These are phyloP conservation scores for Bathynomus jamesi DNA, from an alignment of 1,140 invertebrate species.

Conservation along the genomic window DNA sequence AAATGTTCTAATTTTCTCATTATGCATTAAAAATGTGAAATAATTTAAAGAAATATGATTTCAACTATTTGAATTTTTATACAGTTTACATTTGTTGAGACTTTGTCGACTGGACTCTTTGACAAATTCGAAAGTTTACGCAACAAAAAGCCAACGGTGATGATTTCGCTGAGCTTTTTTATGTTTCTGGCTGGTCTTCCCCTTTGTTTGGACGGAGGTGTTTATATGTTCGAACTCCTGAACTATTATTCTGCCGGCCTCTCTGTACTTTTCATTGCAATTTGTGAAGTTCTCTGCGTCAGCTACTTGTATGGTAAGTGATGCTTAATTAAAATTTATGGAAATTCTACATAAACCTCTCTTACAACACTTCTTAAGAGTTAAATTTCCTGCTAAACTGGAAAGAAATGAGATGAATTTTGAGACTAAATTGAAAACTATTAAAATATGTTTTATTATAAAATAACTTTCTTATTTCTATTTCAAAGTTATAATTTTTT, in stretches of 20 bases:
- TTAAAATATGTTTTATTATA: too few species aligned
- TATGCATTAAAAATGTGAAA: too few species aligned
- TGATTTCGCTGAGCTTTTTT: constrained; percentile 65
- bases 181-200: constrained; percentile 55
- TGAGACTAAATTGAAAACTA: too few species aligned
- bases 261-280: constrained; percentile 93
- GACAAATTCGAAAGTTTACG: constrained; percentile 64
- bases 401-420: too few species aligned
- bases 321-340: too few species aligned
- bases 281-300: constrained; percentile 47
- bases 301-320: constrained; percentile 16
- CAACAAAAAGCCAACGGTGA: constrained; percentile 41
- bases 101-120: neutral
- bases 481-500: too few species aligned
- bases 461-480: too few species aligned
- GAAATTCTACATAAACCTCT: too few species aligned
- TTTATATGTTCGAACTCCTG: constrained; percentile 89
- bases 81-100: constrained; percentile 4
- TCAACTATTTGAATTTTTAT: neutral
- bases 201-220: constrained; percentile 63
- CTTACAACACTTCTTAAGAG: too few species aligned
- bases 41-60: neutral
- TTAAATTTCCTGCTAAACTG: too few species aligned
- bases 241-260: constrained; percentile 92
- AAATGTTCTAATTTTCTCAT: too few species aligned